Evolutionary conservation across 2,888 invertebrate species (phyloP).

Genomic region (Kryphioiulus occultus): DNA sequence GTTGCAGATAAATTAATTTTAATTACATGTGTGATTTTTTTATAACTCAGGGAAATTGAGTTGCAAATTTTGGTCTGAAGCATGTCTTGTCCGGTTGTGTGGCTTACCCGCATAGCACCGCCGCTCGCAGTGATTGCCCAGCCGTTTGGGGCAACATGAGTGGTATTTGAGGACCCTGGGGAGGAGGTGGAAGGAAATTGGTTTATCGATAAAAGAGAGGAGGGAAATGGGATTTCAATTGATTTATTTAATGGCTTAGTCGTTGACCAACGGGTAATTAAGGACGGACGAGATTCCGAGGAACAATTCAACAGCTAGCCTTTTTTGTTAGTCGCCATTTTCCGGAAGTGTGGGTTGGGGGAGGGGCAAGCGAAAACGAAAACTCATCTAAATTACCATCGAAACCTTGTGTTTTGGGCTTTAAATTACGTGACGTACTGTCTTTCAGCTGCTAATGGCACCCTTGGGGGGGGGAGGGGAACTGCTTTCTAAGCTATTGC

Average conservation of each 20-base stretch:
- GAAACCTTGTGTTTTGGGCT: too few species aligned
- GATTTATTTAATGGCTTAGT: neutral
- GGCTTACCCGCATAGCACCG: neutral
- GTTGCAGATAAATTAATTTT: too few species aligned
- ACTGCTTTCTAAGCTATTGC: too few species aligned
- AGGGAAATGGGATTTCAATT: neutral
- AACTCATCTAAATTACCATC: too few species aligned
- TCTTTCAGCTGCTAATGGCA: too few species aligned
- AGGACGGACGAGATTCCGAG: neutral
- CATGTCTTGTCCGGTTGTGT: too few species aligned
- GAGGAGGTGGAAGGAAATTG: neutral
- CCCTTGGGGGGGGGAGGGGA: too few species aligned
- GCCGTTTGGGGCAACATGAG: neutral
- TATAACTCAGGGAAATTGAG: too few species aligned
- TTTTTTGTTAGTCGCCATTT: neutral
- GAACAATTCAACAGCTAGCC: neutral
- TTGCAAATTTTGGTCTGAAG: too few species aligned
- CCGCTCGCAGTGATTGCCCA: conserved; percentile 23
- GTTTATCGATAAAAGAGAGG: neutral
- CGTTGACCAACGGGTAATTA: conserved; percentile 12
- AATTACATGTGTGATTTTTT: too few species aligned
- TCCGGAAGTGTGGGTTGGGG: neutral
- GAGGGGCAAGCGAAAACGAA: too few species aligned
- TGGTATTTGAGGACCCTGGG: neutral
- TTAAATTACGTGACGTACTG: too few species aligned